These are phyloP conservation scores for Stigmatopora argus DNA, from an alignment of 2,113 vertebrate genomes.

Conservation along the genomic window DNA sequence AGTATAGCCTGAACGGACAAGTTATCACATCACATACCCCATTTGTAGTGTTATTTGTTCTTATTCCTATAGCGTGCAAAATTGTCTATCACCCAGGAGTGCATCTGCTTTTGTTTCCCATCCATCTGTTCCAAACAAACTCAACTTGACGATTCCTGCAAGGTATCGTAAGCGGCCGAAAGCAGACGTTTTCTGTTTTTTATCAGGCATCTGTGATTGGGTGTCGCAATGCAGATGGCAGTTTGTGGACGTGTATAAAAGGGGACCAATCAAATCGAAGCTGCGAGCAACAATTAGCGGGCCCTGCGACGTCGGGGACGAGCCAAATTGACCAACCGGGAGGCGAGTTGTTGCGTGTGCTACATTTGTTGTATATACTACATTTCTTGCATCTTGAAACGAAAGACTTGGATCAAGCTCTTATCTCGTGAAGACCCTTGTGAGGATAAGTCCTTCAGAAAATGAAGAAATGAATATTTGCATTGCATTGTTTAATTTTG, in stretches of 20 bases:
- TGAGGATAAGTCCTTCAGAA: no score
- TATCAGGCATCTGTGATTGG: constrained; percentile 22
- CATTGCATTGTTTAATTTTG: no score
- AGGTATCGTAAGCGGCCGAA: constrained; percentile 11
- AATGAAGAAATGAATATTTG: no score
- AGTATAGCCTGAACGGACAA: no score
- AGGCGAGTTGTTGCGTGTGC: neutral
- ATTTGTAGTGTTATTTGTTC: neutral
- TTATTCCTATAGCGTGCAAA: neutral
- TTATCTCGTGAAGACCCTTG: no score
- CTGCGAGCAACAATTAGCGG: neutral
- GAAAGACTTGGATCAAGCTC: no score
- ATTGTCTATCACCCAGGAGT: constrained; percentile 4
- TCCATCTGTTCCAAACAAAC: constrained; percentile 45
- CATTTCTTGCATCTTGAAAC: neutral
- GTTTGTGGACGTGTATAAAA: neutral
- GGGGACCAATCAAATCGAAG: neutral
- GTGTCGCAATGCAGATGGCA: constrained; percentile 15
- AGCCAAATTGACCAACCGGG: neutral
- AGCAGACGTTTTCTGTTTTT: constrained; percentile 14
- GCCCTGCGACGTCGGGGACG: neutral
- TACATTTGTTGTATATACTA: neutral
- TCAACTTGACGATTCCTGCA: constrained; percentile 11
- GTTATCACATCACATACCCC: no score
- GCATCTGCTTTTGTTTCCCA: constrained; percentile 43